A percentile compares a stretch with the other conserved stretches of the same genome.
These are phyloP conservation scores for Muntiacus muntjak DNA, from an alignment of 2,113 vertebrate species.

Conservation along the genomic window DNA sequence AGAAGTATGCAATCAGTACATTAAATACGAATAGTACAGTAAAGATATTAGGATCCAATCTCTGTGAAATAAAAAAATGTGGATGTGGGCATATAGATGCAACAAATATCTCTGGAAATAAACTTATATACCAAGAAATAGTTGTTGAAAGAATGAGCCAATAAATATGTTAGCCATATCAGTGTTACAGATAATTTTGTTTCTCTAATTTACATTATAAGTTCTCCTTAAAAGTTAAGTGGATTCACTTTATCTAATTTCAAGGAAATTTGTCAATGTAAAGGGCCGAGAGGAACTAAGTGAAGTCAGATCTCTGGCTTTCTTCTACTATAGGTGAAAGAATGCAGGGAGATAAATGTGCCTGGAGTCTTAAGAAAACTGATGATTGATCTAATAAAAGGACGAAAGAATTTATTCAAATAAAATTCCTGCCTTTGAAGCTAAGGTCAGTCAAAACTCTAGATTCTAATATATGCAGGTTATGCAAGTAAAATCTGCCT, in stretches of 20 bases:
- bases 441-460: not conserved
- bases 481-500: not conserved
- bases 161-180: not conserved
- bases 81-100: not conserved
- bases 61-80: not conserved
- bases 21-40: not conserved
- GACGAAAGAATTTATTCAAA: not conserved
- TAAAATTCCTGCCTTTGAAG: constrained; percentile 37
- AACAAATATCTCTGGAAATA: not conserved
- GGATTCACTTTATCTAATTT: not conserved
- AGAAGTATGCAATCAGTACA: not conserved
- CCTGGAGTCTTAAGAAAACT: not conserved
- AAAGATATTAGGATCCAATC: not conserved
- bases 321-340: not conserved
- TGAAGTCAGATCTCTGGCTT: not conserved
- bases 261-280: not conserved
- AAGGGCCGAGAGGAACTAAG: not conserved
- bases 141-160: not conserved
- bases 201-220: not conserved
- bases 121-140: not conserved
- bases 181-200: not conserved
- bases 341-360: not conserved
- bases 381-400: not conserved
- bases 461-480: not conserved
- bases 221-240: not conserved